These are phyloP conservation scores for Hapalemur alaotrensis DNA, from an alignment of 2,797 vertebrate species.

Conservation along the genomic window DNA sequence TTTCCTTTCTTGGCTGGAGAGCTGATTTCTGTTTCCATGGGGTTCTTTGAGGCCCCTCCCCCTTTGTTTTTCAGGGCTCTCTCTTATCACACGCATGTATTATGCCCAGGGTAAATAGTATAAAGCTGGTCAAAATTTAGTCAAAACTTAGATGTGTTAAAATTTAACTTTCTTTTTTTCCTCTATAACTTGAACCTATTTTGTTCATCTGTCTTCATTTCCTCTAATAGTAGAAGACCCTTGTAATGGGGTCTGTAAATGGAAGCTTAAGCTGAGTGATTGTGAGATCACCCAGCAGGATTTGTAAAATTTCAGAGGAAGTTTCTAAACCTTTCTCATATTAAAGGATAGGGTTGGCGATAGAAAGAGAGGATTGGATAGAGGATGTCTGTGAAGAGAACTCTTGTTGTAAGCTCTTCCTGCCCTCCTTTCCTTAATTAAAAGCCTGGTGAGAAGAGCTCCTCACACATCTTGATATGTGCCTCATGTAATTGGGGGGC, in stretches of 20 bases:
- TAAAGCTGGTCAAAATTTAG: neutral
- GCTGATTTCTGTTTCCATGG: neutral
- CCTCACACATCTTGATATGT: neutral
- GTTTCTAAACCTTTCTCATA: neutral
- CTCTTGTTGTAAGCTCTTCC: neutral
- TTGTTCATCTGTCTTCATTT: neutral
- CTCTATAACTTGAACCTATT: neutral
- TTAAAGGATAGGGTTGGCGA: neutral
- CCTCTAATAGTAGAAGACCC: neutral
- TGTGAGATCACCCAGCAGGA: neutral
- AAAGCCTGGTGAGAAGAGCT: neutral
- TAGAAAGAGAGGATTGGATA: neutral
- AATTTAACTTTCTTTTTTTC: neutral
- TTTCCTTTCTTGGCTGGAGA: neutral
- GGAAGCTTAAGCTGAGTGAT: neutral
- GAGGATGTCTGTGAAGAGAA: neutral
- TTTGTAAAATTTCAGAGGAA: conserved; percentile 4
- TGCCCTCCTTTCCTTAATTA: neutral
- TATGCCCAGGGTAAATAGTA: neutral
- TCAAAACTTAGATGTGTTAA: conserved; percentile 30
- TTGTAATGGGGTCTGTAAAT: neutral
- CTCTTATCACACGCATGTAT: neutral
- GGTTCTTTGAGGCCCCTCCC: neutral
- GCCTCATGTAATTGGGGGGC: neutral
- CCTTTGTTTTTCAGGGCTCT: neutral